These are phyloP conservation scores for Palloptera scutellata DNA, from an alignment of 2,888 invertebrate genomes.

Conservation along the genomic window DNA sequence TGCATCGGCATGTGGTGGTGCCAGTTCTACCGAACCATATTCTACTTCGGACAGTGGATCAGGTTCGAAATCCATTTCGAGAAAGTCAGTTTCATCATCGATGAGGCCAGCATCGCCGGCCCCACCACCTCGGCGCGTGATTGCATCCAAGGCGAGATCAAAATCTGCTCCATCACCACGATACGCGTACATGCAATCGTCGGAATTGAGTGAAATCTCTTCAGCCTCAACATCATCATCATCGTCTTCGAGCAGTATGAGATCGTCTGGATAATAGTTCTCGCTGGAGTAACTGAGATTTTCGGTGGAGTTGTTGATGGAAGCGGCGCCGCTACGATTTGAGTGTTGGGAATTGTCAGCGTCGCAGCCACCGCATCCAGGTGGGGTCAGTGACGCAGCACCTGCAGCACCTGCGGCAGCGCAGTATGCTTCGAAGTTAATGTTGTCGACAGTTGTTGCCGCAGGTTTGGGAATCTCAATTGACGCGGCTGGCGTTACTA, in stretches of 20 bases:
- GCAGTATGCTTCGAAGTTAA: constrained; percentile 12
- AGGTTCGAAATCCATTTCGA: constrained; percentile 65
- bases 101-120: constrained; percentile 41
- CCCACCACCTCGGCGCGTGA: constrained; percentile 40
- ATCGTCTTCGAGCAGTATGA: constrained; percentile 53
- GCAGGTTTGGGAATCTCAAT: neutral
- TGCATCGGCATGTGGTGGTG: constrained; percentile 36
- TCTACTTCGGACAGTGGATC: constrained; percentile 63
- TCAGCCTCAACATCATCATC: constrained; percentile 55
- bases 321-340: constrained; percentile 43
- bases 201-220: constrained; percentile 61
- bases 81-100: constrained; percentile 64
- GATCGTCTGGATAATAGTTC: constrained; percentile 59
- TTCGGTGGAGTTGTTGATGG: constrained; percentile 62
- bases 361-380: constrained; percentile 3
- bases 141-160: constrained; percentile 49
- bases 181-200: constrained; percentile 64
- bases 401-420: constrained; percentile 36
- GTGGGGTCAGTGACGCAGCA: constrained; percentile 38
- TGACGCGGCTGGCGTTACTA: neutral
- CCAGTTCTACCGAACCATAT: constrained; percentile 44
- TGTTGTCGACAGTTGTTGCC: constrained; percentile 31
- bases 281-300: constrained; percentile 62
- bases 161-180: constrained; percentile 61
- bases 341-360: constrained; percentile 5